Evolutionary conservation across 2,888 invertebrate species (phyloP), one percentile per base, ranked within the genome.

Genomic region (Chloroclysta siterata): DNA sequence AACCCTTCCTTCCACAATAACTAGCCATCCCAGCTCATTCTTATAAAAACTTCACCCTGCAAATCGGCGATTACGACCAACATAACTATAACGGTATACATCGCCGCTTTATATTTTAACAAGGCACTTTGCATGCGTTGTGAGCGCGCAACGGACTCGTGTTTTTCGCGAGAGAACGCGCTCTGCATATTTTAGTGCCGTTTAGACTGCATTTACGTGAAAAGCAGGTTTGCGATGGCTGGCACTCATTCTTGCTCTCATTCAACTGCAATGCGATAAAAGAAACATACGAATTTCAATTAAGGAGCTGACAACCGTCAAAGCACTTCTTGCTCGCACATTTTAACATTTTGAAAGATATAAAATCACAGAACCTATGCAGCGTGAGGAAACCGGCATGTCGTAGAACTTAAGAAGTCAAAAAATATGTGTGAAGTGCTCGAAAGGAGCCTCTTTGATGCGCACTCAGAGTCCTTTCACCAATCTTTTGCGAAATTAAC

Each of bases 151-250:
- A 70, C 65, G 71, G 70, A 66, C 77, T 67, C 68, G 71, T 74
- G 74, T 78, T 79, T 77, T 78, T 81, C 76, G 77, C 72, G 66
- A 69, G 61, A 58, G 70, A 59, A 81, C 80, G 81, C 75, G 74
- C 51, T 53, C 60, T 69, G 80, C 74, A 80, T 82, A 79, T 76
- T 76, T 78, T 72, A 79, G 53, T 63, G 64, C 69, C 63, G 72
- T 70, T 76, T 72, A 67, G 71, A 67, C 68, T 60, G 62, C 10
- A 42, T 48, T 64, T 48, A 17, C 36, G 36, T 44, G 11, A 15
- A 42, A 52, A 60, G 5, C 57, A 41, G 60, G 17, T 56, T 61
- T 14, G 15, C 42, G 14, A 13, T 33, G 33, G 7, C 11, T 39
- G 36, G 8, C 4, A 11, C 36, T 39, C 11, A 10, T 14, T 44